Percentiles rank a stretch among this genome's conserved stretches.
Evolutionary conservation across 2,797 vertebrate species (phyloP).

Genomic region (Podarcis siculus): DNA sequence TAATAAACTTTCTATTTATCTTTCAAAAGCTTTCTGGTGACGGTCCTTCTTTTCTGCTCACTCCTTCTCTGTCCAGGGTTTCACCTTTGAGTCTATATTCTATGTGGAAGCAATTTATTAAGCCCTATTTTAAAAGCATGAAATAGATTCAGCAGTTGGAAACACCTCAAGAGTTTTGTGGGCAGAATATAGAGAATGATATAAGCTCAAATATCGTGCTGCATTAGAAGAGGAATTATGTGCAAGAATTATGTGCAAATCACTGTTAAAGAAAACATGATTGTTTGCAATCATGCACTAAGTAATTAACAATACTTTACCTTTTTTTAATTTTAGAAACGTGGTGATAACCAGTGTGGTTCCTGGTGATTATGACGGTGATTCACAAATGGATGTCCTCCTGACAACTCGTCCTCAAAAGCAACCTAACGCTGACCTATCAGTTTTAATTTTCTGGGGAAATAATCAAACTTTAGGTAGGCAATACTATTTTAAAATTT

Average conservation of each 20-base stretch:
- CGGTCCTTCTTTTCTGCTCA: no score
- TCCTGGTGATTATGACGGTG: slow-evolving; percentile 97
- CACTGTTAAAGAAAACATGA: neutral
- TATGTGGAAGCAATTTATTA: neutral
- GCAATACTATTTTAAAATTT: slow-evolving; percentile 11
- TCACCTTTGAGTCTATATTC: neutral
- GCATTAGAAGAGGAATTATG: neutral
- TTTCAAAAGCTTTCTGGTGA: neutral
- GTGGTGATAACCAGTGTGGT: slow-evolving; percentile 89
- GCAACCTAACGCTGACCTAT: slow-evolving; percentile 60
- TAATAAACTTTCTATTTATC: neutral
- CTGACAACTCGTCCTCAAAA: slow-evolving; percentile 79
- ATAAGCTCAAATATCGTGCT: neutral
- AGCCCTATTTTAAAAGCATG: neutral
- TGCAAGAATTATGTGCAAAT: neutral
- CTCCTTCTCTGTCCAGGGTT: no score
- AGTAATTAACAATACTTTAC: neutral
- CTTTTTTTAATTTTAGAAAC: slow-evolving; percentile 29
- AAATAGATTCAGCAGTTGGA: neutral
- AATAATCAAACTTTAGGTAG: slow-evolving; percentile 94
- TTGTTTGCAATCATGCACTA: neutral
- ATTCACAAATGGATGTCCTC: slow-evolving; percentile 98
- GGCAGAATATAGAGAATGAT: neutral
- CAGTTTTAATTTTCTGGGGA: slow-evolving; percentile 90
- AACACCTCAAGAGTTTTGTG: neutral